Conservation (phyloP, 2,113 vertebrate genomes). For the Anoura caudifer region DNA sequence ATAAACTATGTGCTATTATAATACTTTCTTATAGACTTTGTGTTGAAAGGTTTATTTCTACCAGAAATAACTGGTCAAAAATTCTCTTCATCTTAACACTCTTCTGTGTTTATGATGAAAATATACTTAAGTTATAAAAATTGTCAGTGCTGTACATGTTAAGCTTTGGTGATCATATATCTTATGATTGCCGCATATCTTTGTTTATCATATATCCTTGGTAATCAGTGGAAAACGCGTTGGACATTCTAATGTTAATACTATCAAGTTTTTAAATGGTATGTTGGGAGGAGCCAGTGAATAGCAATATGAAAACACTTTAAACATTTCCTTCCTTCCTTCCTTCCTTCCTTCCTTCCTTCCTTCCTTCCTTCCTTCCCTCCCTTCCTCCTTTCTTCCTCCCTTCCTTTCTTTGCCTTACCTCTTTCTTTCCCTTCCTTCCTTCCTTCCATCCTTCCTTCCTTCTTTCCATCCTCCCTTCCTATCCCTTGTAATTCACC, state of each 20-base stretch:
- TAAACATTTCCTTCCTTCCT: not conserved
- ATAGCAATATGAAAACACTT: not conserved
- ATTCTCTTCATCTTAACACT: not conserved
- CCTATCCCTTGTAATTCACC: not conserved
- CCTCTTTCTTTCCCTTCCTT: not conserved
- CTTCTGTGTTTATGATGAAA: not conserved
- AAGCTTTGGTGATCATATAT: not conserved
- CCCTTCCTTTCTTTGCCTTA: too few species aligned
- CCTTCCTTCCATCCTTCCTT: too few species aligned
- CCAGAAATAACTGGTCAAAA: not conserved
- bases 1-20: not conserved
- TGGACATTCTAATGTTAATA: not conserved
- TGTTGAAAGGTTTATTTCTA: not conserved
- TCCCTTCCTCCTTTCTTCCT: not conserved
- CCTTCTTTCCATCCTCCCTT: not conserved
- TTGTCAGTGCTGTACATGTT: not conserved
- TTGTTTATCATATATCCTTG: not conserved
- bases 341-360: not conserved
- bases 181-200: too few species aligned
- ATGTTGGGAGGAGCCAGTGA: not conserved
- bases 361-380: too few species aligned
- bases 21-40: not conserved
- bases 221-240: not conserved
- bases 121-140: not conserved
- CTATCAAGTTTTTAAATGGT: not conserved